Percentiles rank a stretch among this genome's conserved stretches.
Conservation (phyloP, 2,888 invertebrate genomes). For the Antitype chi region DNA sequence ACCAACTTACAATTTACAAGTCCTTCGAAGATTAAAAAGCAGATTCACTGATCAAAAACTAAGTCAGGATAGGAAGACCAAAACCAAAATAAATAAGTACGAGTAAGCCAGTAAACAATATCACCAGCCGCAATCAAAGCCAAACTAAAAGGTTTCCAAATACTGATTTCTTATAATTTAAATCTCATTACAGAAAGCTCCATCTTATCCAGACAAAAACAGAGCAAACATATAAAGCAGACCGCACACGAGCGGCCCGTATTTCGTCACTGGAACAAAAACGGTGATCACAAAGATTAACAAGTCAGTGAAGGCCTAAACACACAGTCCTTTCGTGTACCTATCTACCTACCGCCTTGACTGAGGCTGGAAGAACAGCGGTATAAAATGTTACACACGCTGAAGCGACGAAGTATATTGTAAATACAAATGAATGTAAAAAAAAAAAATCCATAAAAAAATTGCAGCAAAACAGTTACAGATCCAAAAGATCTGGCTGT, state of each 20-base stretch:
- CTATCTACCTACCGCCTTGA: slow-evolving; percentile 60
- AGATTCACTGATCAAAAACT: neutral
- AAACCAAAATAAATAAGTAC: neutral
- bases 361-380: slow-evolving; percentile 46
- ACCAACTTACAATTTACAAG: neutral
- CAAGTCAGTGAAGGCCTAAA: slow-evolving; percentile 80
- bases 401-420: neutral
- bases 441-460: no score
- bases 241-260: slow-evolving; percentile 62
- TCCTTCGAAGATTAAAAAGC: neutral
- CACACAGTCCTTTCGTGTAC: slow-evolving; percentile 74
- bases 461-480: neutral
- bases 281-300: slow-evolving; percentile 78
- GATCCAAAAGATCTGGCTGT: neutral
- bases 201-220: slow-evolving; percentile 58
- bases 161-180: slow-evolving; percentile 38
- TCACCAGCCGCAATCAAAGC: neutral
- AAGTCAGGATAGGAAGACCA: neutral
- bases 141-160: slow-evolving; percentile 15
- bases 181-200: slow-evolving; percentile 46
- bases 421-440: neutral
- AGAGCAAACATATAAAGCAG: slow-evolving; percentile 58
- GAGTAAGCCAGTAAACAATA: neutral
- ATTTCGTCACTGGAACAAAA: slow-evolving; percentile 71
- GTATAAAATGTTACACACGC: neutral